Evolutionary conservation across 2,797 vertebrate species (phyloP), one percentile per base, ranked within the genome.

Genomic region (Anguilla megastoma): DNA sequence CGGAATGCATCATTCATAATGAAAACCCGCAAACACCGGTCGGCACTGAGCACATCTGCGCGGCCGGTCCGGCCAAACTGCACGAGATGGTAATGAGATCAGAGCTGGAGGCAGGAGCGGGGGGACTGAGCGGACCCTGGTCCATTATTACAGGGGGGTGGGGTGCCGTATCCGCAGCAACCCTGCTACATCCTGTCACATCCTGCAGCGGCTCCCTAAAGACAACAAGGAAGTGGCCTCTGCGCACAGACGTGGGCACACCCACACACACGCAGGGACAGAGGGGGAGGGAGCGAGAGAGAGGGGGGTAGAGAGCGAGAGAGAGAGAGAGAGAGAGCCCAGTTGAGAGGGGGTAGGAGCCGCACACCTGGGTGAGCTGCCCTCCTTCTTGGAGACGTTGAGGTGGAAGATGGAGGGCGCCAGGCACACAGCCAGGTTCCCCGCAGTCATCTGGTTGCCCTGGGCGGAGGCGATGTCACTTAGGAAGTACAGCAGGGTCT

Each of bases 321-420:
- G 63, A 66, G 21, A 27, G 24, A n/a, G n/a, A 66, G 5, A 27
- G 63, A 69, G 5, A 27, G 24, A 27, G 63, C 63, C 1, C 24
- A 69, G 24, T 5, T n/a, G 63, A n/a, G 18, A 6, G 18, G 60
- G 60, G 7, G 60, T 21, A 21, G 60, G 60, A 63, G 60, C 18
- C 18, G 0, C 86, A 83, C 89, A 98, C 97, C 97, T 95, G 0
- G 97, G 96, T 0, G 97, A 97, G n/a, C 94, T 89, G 90, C 92
- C 95, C 84, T 97, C 97, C 92, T 97, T 97, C 93, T 96, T 97
- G 91, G 95, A 96, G 82, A 97, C 86, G 0, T 97, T 97, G 87
- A 98, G 97, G 87, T 98, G 97, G 91, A 98, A 97, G 89, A 98
- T 92, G 60, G 97, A 98, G 1, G 97, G 97, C 0, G 97, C 97